Percentiles rank a stretch among this genome's conserved stretches.
Conservation (phyloP, 2,888 invertebrate species). For the Crematogaster levior region DNA sequence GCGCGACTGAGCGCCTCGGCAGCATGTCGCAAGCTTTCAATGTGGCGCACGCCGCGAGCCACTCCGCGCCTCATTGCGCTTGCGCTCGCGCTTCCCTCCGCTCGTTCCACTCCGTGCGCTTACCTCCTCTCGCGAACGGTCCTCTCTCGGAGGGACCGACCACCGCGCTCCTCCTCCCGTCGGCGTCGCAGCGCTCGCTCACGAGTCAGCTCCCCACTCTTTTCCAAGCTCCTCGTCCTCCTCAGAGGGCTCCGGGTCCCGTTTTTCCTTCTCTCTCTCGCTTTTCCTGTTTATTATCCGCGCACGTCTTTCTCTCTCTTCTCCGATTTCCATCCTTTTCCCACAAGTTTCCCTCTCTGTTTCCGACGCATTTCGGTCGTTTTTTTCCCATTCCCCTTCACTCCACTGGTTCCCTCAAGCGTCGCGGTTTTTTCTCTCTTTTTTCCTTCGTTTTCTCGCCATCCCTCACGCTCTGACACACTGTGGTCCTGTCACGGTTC, state of each 20-base stretch:
- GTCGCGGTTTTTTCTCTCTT: neutral
- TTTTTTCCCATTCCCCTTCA: slow-evolving; percentile 12
- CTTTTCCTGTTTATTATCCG: neutral
- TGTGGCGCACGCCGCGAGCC: slow-evolving; percentile 80
- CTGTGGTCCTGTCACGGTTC: slow-evolving; percentile 57
- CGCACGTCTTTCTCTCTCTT: slow-evolving; percentile 24
- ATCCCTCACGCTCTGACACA: slow-evolving; percentile 39
- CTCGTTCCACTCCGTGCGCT: slow-evolving; percentile 82
- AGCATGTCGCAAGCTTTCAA: slow-evolving; percentile 85
- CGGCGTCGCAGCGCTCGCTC: slow-evolving; percentile 9
- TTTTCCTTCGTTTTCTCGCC: slow-evolving; percentile 1
- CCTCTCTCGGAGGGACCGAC: slow-evolving; percentile 81
- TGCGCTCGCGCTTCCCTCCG: slow-evolving; percentile 83
- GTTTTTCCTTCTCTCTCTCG: neutral
- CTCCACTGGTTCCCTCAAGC: neutral
- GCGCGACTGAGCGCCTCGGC: slow-evolving; percentile 83
- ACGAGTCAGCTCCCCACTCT: slow-evolving; percentile 1
- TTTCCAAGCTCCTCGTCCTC: slow-evolving; percentile 24
- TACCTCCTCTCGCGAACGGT: slow-evolving; percentile 86
- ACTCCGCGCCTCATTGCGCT: slow-evolving; percentile 72
- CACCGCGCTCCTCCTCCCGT: slow-evolving; percentile 76
- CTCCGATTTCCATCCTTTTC: neutral
- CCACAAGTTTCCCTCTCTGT: neutral
- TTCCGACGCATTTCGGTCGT: slow-evolving; percentile 23
- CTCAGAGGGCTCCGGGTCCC: slow-evolving; percentile 25